phyloP scores from a whole-genome alignment of 2,113 vertebrate genomes.

The Tringa solitaria region DNA sequence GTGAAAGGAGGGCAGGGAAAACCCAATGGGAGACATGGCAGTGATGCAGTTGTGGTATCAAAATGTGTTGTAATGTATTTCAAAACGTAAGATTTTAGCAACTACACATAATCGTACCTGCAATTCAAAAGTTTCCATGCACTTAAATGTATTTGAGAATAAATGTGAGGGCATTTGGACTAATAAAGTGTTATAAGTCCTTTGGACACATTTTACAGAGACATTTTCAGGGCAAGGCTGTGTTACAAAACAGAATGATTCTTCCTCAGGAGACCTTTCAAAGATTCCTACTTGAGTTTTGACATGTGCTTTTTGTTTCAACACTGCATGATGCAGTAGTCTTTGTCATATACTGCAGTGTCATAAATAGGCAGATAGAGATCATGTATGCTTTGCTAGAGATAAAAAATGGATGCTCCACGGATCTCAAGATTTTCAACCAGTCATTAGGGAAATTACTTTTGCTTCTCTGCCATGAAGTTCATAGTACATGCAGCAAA shows the following conservation, averaged over 20 bases:
- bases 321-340: background rate
- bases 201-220: slow-evolving; percentile 29
- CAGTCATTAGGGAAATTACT: slow-evolving; percentile 21
- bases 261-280: slow-evolving; percentile 51
- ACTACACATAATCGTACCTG: slow-evolving; percentile 50
- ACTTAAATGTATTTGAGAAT: slow-evolving; percentile 43
- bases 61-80: background rate
- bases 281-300: slow-evolving; percentile 14
- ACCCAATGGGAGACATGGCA: background rate
- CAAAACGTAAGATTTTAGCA: slow-evolving; percentile 35
- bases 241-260: slow-evolving; percentile 20
- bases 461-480: background rate
- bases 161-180: slow-evolving; percentile 23
- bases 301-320: background rate
- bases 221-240: slow-evolving; percentile 44
- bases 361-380: background rate
- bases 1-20: background rate
- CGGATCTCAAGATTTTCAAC: background rate
- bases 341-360: background rate
- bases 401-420: background rate
- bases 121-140: slow-evolving; percentile 50
- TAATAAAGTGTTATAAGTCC: background rate
- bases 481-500: background rate
- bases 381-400: background rate
- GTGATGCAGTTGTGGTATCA: background rate